Evolutionary conservation across 2,113 vertebrate genomes (phyloP).

Genomic region (Syrmaticus mikado): DNA sequence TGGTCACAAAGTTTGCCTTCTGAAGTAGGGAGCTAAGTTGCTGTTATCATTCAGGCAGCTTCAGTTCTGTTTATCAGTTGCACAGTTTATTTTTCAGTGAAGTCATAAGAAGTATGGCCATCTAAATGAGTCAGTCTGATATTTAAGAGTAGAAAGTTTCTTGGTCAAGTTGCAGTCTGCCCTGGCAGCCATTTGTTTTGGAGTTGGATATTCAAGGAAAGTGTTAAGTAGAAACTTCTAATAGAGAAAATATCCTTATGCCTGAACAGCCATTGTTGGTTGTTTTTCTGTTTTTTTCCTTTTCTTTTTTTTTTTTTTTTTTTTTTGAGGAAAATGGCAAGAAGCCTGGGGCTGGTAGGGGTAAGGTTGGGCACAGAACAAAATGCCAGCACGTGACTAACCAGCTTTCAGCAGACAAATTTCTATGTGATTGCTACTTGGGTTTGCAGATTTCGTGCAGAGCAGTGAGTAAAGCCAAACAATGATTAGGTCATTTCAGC

Average conservation of each 20-base stretch:
- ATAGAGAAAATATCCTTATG: background rate
- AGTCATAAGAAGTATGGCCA: rapidly evolving
- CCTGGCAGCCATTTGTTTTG: background rate
- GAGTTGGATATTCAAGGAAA: background rate
- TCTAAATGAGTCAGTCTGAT: background rate
- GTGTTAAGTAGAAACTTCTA: background rate
- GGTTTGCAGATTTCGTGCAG: background rate
- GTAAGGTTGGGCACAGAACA: background rate
- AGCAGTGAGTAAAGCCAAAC: background rate
- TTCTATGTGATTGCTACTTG: rapidly evolving
- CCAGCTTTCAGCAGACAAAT: background rate
- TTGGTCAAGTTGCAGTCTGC: background rate
- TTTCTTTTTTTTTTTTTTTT: background rate
- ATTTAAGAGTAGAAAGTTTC: background rate
- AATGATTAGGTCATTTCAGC: background rate
- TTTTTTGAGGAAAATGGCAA: background rate
- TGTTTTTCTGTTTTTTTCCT: background rate
- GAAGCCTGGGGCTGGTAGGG: rapidly evolving
- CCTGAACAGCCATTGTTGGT: background rate
- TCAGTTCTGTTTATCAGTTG: rapidly evolving
- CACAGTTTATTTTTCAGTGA: too few species aligned
- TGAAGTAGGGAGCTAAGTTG: background rate
- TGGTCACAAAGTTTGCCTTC: rapidly evolving
- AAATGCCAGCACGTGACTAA: background rate
- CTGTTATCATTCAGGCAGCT: rapidly evolving